Evolutionary conservation across 2,888 invertebrate genomes (phyloP), one percentile per base, ranked within the genome.

Genomic region (Eucriotettix oculatus): DNA sequence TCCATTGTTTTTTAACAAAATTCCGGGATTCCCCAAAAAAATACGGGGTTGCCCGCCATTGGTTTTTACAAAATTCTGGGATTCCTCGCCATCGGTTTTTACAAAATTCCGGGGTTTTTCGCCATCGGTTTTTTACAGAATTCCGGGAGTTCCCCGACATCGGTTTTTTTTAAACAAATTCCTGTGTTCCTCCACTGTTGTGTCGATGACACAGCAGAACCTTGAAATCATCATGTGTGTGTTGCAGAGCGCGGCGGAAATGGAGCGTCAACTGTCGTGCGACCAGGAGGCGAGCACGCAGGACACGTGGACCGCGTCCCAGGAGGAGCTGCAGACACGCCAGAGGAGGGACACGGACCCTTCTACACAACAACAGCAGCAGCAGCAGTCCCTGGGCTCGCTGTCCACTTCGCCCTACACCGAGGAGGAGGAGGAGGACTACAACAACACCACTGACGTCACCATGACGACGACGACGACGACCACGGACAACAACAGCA

Each of bases 191-290:
- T n/a, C n/a, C n/a, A n/a, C n/a, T n/a, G n/a, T n/a, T n/a, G n/a
- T n/a, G n/a, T n/a, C n/a, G n/a, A n/a, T n/a, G n/a, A n/a, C n/a
- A n/a, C n/a, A n/a, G n/a, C n/a, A n/a, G n/a, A n/a, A n/a, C n/a
- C n/a, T n/a, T n/a, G n/a, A n/a, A n/a, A n/a, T n/a, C n/a, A n/a
- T n/a, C n/a, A n/a, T n/a, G n/a, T n/a, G n/a, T n/a, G n/a, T n/a
- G n/a, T 29, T 29, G 7, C 29, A 83, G 83, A 79, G 83, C 74
- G 79, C 78, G 1, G 81, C 81, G 68, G 79, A 81, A 57, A 75
- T 84, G 64, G 72, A 82, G 52, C 76, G 74, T 66, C 78, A 81
- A 64, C 72, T 84, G 40, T 79, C 81, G 1, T 84, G 84, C 40
- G 61, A 60, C 43, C 55, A 60, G 14, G 58, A 17, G 2, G 56